Conservation (phyloP, 1,140 invertebrate species). For the Caenorhabditis brenneri region DNA sequence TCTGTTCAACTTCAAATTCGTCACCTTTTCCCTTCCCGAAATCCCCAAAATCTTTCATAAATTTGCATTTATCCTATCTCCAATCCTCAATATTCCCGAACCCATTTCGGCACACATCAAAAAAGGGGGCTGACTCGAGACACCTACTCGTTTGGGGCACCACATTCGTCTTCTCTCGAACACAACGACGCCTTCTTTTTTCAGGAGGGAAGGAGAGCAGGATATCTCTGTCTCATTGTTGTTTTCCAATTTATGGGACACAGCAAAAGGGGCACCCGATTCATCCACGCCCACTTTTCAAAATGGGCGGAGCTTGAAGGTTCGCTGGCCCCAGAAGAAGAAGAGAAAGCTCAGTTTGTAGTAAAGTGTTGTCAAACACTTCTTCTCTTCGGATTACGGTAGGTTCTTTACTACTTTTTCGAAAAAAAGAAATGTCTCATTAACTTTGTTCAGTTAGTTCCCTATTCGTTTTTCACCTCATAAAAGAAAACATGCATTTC, state of each 20-base stretch:
- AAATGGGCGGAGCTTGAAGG: neutral
- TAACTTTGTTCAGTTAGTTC: neutral
- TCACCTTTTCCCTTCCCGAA: too few species aligned
- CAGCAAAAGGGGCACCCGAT: too few species aligned
- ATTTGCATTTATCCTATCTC: neutral
- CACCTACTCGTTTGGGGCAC: slow-evolving; percentile 14
- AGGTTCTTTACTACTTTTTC: neutral
- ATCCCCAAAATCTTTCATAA: too few species aligned
- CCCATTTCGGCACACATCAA: slow-evolving; percentile 43
- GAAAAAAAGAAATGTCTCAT: neutral
- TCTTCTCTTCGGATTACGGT: neutral
- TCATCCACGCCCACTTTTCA: neutral
- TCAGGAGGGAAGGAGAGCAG: neutral
- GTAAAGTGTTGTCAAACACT: too few species aligned
- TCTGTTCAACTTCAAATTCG: too few species aligned
- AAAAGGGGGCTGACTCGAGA: neutral
- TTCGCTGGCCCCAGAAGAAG: neutral
- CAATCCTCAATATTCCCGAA: neutral
- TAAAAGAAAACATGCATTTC: too few species aligned
- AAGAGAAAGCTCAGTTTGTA: too few species aligned
- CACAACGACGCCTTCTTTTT: neutral
- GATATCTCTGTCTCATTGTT: slow-evolving; percentile 22
- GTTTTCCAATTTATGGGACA: slow-evolving; percentile 36
- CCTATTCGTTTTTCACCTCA: neutral
- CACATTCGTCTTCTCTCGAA: neutral